Conservation (phyloP, 2,888 invertebrate species). For the Drosophila stalkeri region DNA sequence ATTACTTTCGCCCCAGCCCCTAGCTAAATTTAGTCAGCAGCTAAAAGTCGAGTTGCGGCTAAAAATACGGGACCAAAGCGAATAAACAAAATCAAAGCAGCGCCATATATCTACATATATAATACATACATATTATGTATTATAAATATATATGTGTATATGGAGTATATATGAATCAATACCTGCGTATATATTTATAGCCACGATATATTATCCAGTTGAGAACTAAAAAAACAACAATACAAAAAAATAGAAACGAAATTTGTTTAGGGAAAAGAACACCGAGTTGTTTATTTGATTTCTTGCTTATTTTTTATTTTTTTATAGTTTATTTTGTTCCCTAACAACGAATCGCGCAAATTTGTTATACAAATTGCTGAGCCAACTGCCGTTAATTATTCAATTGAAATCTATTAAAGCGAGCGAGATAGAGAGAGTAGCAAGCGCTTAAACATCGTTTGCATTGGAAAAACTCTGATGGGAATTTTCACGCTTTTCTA, state of each 20-base stretch:
- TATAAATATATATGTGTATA: not conserved
- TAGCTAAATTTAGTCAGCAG: conserved; percentile 65
- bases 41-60: conserved; percentile 61
- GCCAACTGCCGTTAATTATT: conserved; percentile 76
- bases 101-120: conserved; percentile 1
- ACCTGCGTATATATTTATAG: conserved; percentile 55
- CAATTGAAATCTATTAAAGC: conserved; percentile 83
- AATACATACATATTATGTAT: not conserved
- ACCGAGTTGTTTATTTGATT: conserved; percentile 15
- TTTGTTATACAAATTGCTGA: conserved; percentile 69
- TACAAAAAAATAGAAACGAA: conserved; percentile 3
- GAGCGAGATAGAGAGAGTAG: conserved; percentile 26
- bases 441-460: conserved; percentile 41
- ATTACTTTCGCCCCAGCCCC: conserved; percentile 11
- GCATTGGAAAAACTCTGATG: not conserved
- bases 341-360: conserved; percentile 69
- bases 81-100: conserved; percentile 48
- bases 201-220: conserved; percentile 37
- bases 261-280: conserved; percentile 3
- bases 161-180: conserved; percentile 39
- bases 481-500: conserved; percentile 43
- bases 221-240: conserved; percentile 15
- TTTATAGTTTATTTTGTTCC: conserved; percentile 25
- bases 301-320: conserved; percentile 38
- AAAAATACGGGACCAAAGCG: conserved; percentile 54